A percentile compares a stretch with the other conserved stretches of the same genome.
Evolutionary conservation across 2,113 vertebrate species (phyloP).

Genomic region (Pelobates fuscus): DNA sequence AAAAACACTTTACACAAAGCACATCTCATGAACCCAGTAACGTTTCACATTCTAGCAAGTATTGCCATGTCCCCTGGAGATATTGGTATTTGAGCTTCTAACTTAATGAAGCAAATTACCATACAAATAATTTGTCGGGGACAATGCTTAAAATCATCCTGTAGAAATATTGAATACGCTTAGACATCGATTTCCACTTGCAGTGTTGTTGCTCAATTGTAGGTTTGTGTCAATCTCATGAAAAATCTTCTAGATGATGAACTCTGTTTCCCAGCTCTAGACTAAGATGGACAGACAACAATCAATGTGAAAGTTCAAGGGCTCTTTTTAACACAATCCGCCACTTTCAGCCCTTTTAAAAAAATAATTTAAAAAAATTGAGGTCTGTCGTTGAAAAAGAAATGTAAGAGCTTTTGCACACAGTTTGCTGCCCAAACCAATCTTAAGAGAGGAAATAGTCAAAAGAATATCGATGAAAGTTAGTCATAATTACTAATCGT

Average conservation of each 20-base stretch:
- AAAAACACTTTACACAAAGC: slow-evolving; percentile 2
- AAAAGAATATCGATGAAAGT: too few species aligned
- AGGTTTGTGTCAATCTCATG: neutral
- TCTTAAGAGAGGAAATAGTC: too few species aligned
- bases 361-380: neutral
- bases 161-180: neutral
- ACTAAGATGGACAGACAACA: neutral
- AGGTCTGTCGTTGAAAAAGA: too few species aligned
- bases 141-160: neutral
- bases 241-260: neutral
- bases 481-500: too few species aligned
- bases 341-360: neutral
- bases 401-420: too few species aligned
- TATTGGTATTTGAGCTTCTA: neutral
- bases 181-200: slow-evolving; percentile 9
- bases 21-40: neutral
- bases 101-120: slow-evolving; percentile 3
- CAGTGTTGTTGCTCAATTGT: slow-evolving; percentile 19
- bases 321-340: neutral
- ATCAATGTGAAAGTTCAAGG: slow-evolving; percentile 8
- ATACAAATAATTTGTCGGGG: neutral
- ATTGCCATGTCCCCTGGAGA: neutral
- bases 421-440: too few species aligned
- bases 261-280: neutral
- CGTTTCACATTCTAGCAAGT: neutral